Base-by-base conservation (phyloP, 1,140 invertebrate genomes). In the Lepidurus packardi region DNA sequence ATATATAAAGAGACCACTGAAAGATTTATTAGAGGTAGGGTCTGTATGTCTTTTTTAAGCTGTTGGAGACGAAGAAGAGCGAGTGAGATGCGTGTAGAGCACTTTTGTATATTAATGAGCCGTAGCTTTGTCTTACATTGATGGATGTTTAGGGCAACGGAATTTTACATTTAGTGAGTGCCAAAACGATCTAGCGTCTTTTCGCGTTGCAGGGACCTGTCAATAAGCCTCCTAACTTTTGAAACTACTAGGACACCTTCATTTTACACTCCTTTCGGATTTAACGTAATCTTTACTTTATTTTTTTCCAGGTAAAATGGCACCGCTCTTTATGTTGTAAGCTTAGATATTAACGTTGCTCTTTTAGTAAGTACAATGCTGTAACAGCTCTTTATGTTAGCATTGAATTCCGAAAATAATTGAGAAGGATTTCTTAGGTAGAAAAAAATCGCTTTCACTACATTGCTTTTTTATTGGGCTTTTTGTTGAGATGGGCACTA, bases 91-190 rank as follows among this genome's bases (percentile, higher is more conserved):
- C 47, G 53, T 65, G 34, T 65, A 21, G 53, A 11, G 13, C 53
- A 21, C 16, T 65, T 47, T 65, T 21, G 53, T 16, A 65, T n/a
- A 65, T 65, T 65, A 65, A 65, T 65, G 53, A 65, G 53, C 53
- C 53, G 53, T 65, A 65, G 53, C 53, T 65, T 65, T 65, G 53
- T 65, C 53, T 5, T 65, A 65, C 53, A 16, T 65, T 65, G 53
- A 65, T 65, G 53, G n/a, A 65, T 65, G 53, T 65, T 47, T n/a
- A 65, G 53, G 16, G 53, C 53, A n/a, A 65, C 13, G 53, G 53
- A 65, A 65, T 65, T 4, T 65, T 65, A 65, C 53, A 13, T 65
- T 65, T 65, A 65, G 53, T 65, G 53, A 16, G 53, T 65, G 53
- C 53, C 53, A 65, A 65, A 65, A 65, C 53, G 53, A 65, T 13